Evolutionary conservation across 2,113 vertebrate genomes (phyloP).

Genomic region (Phalacrocorax pelagicus): DNA sequence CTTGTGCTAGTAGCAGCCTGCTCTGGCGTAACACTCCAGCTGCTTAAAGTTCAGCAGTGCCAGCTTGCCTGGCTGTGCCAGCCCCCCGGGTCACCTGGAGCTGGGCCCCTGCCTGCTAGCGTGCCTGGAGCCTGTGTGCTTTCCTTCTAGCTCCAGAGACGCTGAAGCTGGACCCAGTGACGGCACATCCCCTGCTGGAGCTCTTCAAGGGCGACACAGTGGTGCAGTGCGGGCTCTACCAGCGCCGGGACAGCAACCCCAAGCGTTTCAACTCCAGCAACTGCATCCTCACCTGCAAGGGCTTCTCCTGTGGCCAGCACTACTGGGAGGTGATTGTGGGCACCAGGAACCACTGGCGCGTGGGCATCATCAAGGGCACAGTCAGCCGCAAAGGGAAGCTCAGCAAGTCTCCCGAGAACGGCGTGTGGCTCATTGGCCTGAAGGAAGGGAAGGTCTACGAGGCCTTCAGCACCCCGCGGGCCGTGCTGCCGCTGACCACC

Average conservation of each 20-base stretch:
- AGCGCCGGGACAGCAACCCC: slow-evolving; percentile 74
- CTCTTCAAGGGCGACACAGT: slow-evolving; percentile 76
- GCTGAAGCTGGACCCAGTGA: slow-evolving; percentile 81
- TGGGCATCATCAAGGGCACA: slow-evolving; percentile 82
- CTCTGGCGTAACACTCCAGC: background rate
- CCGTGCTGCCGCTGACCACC: slow-evolving; percentile 60
- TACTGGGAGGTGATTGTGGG: slow-evolving; percentile 87
- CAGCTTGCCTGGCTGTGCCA: background rate
- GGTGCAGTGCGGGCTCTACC: slow-evolving; percentile 75
- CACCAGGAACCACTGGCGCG: slow-evolving; percentile 82
- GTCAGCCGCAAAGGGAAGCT: slow-evolving; percentile 81
- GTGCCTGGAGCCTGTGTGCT: background rate
- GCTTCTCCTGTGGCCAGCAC: slow-evolving; percentile 85
- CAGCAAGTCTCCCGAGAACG: slow-evolving; percentile 78
- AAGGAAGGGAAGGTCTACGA: slow-evolving; percentile 83
- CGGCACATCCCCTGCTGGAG: slow-evolving; percentile 82
- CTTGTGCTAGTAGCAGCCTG: background rate
- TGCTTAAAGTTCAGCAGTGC: background rate
- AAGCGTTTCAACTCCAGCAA: slow-evolving; percentile 83
- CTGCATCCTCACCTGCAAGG: slow-evolving; percentile 79
- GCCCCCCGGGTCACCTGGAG: background rate
- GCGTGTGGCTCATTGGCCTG: slow-evolving; percentile 82
- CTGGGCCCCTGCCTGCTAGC: background rate
- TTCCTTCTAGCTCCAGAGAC: slow-evolving; percentile 71
- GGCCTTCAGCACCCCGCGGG: slow-evolving; percentile 75